Evolutionary conservation across 1,140 invertebrate species (phyloP), one percentile per base, ranked within the genome.

Genomic region (Eciton burchellii): DNA sequence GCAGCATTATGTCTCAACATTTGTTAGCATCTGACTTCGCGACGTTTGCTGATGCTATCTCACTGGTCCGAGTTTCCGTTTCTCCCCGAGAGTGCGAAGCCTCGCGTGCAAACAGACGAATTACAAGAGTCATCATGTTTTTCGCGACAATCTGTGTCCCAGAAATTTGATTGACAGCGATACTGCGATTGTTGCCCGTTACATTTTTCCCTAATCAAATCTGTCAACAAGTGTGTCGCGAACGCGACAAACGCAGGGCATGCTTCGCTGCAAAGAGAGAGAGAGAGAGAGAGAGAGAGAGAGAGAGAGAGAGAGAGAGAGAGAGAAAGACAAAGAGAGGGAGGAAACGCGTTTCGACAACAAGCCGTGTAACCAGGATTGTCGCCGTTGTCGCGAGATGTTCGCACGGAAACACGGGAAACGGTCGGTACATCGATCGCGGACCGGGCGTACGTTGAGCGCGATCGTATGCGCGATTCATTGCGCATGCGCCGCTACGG

Each of bases 401-500:
- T 74, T 74, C 79, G 68, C 21, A 60, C 26, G 47, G 59, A 74
- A 73, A 72, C 29, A n/a, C 56, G 56, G 68, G 60, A 72, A 81
- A 73, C 47, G 16, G 29, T 35, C 70, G 68, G 45, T 41, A 54
- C 68, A 72, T 81, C 70, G 66, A 73, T 74, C 70, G n/a, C n/a
- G 63, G 74, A 29, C 45, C 60, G 60, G 62, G 12, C 21, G 41
- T 54, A 66, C 47, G 49, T 70, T 43, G 65, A 68, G 41, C 52
- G 41, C 63, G 74, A 79, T 79, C 74, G 74, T n/a, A n/a, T n/a
- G n/a, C n/a, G n/a, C n/a, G n/a, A n/a, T 79, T 70, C 54, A 49
- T 57, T 70, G 74, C 74, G 74, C 74, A 68, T 79, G 74, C 74
- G 74, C 19, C 63, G 24, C 59, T 35, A 76, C 11, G 47, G 68